These are phyloP conservation scores for Musca vetustissima DNA, from an alignment of 1,140 invertebrate species.

Conservation along the genomic window DNA sequence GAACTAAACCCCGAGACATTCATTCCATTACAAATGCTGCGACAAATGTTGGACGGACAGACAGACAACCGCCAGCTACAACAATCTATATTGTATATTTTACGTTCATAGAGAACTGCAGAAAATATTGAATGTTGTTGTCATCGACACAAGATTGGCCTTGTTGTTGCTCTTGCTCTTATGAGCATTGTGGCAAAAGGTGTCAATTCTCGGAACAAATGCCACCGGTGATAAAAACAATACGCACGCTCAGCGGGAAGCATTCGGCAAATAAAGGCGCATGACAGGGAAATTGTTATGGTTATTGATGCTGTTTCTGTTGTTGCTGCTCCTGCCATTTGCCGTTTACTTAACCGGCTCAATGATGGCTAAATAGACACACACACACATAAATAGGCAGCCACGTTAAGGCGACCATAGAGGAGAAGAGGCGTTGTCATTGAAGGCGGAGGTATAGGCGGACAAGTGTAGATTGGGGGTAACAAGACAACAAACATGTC, in stretches of 20 bases:
- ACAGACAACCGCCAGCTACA: constrained; percentile 1
- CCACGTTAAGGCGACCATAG: neutral
- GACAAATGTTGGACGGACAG: neutral
- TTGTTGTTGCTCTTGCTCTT: constrained; percentile 1
- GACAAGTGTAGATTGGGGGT: neutral
- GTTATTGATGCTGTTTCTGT: constrained; percentile 18
- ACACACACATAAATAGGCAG: neutral
- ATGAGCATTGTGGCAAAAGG: constrained; percentile 3
- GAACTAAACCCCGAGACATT: neutral
- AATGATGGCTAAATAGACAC: neutral
- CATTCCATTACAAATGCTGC: neutral
- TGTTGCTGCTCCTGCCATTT: neutral
- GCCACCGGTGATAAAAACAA: constrained; percentile 23
- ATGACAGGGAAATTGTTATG: constrained; percentile 22
- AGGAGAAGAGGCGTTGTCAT: neutral
- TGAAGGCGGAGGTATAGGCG: neutral
- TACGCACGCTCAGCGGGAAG: constrained; percentile 19
- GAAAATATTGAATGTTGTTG: neutral
- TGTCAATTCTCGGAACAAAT: constrained; percentile 23
- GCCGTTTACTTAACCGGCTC: neutral
- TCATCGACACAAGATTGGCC: neutral
- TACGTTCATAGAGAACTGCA: neutral
- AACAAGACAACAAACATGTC: constrained; percentile 11
- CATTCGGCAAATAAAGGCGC: constrained; percentile 12
- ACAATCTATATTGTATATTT: neutral